Conservation (phyloP, 2,797 vertebrate genomes). For the Nothura maculosa region DNA sequence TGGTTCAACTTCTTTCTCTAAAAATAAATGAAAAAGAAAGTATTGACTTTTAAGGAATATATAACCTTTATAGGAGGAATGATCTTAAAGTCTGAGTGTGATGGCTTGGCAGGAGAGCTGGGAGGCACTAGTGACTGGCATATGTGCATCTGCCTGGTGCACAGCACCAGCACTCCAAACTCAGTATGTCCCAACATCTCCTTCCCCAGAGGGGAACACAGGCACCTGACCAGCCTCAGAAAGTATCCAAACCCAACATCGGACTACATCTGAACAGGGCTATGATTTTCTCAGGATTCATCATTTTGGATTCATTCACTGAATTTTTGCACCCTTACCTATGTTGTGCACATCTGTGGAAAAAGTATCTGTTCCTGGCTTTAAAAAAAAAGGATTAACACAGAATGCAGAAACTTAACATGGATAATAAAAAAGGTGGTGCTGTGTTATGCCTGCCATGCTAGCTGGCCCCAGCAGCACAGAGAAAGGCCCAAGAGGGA, state of each 20-base stretch:
- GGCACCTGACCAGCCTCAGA: neutral
- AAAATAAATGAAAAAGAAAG: neutral
- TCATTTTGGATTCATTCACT: neutral
- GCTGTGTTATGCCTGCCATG: neutral
- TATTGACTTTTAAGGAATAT: neutral
- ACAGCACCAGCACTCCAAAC: neutral
- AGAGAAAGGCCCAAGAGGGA: neutral
- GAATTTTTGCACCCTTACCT: neutral
- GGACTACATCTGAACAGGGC: neutral
- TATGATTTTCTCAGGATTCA: neutral
- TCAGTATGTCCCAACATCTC: too few relatives aligned
- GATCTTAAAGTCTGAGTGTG: neutral
- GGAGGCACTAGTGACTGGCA: neutral
- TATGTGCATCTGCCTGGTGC: neutral
- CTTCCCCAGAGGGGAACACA: neutral
- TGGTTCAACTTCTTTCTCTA: neutral
- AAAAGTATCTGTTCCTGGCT: rapidly evolving
- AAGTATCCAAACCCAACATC: neutral
- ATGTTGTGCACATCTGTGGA: neutral
- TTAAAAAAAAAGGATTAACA: neutral
- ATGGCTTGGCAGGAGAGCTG: neutral
- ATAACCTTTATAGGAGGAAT: neutral
- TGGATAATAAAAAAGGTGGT: neutral
- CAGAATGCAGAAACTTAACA: neutral
- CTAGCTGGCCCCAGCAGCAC: neutral